These are phyloP conservation scores for Syngnathoides biaculeatus DNA, from an alignment of 2,113 vertebrate genomes.

Conservation along the genomic window DNA sequence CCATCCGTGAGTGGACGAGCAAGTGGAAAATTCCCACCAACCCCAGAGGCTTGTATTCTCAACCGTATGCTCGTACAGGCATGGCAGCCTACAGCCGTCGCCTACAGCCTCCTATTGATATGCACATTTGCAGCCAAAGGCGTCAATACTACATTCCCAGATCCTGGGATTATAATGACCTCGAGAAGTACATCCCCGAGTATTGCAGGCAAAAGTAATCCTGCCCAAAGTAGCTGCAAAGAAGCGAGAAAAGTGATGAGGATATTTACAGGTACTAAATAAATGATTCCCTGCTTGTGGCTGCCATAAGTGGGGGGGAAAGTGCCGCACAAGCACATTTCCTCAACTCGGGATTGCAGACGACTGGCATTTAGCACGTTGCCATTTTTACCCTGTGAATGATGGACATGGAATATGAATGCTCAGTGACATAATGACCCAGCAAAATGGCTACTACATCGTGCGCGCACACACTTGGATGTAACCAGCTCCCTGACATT, in stretches of 20 bases:
- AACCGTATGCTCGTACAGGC: slow-evolving; percentile 9
- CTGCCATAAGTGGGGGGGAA: slow-evolving; percentile 6
- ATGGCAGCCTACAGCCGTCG: background rate
- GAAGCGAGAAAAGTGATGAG: background rate
- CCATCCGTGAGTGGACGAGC: background rate
- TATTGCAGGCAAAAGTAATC: background rate
- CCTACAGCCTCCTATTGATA: slow-evolving; percentile 18
- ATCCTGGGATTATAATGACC: background rate
- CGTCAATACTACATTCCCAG: slow-evolving; percentile 2
- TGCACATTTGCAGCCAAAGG: slow-evolving; percentile 15
- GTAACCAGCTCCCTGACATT: background rate
- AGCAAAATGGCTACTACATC: slow-evolving; percentile 25
- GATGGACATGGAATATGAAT: slow-evolving; percentile 57
- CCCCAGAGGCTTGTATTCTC: slow-evolving; percentile 1
- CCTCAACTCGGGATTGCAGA: slow-evolving; percentile 19
- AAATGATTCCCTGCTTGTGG: slow-evolving; percentile 2
- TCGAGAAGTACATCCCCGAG: background rate
- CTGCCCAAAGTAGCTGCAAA: slow-evolving; percentile 1
- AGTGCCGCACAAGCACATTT: slow-evolving; percentile 22
- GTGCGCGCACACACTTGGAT: background rate
- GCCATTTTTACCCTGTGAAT: slow-evolving; percentile 48
- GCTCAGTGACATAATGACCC: slow-evolving; percentile 48
- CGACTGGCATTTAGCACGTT: slow-evolving; percentile 45
- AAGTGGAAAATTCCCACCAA: slow-evolving; percentile 28
- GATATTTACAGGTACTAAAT: background rate